Evolutionary conservation across 2,888 invertebrate species (phyloP).

Genomic region (Brenthis ino): DNA sequence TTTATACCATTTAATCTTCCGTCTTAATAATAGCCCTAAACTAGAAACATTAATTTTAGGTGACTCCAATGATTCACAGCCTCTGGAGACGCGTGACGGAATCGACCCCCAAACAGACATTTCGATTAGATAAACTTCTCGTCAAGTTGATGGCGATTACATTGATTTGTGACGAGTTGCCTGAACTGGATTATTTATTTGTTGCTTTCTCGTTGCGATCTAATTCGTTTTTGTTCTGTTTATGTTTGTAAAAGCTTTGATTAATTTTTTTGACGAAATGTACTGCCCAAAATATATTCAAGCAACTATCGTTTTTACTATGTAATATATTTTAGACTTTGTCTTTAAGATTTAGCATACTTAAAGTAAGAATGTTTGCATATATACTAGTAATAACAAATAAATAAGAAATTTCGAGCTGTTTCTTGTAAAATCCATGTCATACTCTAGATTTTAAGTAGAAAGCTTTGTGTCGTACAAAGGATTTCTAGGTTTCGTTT

Average conservation of each 20-base stretch:
- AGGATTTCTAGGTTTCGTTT: constrained; percentile 35
- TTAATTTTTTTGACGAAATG: background rate
- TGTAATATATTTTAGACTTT: background rate
- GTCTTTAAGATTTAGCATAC: background rate
- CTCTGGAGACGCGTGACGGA: constrained; percentile 34
- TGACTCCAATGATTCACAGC: constrained; percentile 21
- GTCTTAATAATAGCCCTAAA: constrained; percentile 2
- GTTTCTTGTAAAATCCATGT: constrained; percentile 7
- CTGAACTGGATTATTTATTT: constrained; percentile 22
- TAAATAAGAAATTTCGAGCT: background rate
- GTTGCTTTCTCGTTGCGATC: constrained; percentile 4
- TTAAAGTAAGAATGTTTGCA: background rate
- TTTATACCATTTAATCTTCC: background rate
- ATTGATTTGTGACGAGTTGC: constrained; percentile 15
- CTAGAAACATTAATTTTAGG: constrained; percentile 19
- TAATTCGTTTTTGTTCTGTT: constrained; percentile 16
- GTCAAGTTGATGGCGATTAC: constrained; percentile 27
- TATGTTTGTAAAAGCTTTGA: background rate
- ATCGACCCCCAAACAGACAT: constrained; percentile 34
- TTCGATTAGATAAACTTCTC: constrained; percentile 32
- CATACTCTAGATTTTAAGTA: constrained; percentile 16
- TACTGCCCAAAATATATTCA: background rate
- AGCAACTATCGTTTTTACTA: too few relatives aligned
- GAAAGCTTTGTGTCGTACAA: constrained; percentile 23
- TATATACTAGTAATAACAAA: background rate